phyloP scores from a whole-genome alignment of 2,888 invertebrate species.

The Caenorhabditis wallacei region DNA sequence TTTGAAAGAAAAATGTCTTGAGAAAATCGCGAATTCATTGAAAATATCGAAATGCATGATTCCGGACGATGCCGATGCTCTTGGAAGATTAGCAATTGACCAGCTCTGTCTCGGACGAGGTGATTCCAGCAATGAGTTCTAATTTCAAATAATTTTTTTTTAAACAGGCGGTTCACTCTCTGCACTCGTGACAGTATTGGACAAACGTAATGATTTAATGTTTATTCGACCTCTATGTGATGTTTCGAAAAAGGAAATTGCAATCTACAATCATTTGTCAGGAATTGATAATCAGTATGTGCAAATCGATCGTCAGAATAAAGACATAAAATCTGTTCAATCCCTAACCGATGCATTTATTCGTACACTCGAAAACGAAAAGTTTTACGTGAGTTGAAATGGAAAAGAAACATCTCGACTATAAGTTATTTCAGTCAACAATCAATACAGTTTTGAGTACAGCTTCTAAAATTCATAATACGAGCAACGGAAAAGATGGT shows the following conservation, averaged over 20 bases:
- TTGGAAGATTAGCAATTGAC: constrained; percentile 69
- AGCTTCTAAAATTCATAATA: constrained; percentile 70
- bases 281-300: constrained; percentile 58
- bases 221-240: constrained; percentile 75
- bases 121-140: constrained; percentile 17
- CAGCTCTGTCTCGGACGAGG: constrained; percentile 76
- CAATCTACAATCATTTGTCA: constrained; percentile 65
- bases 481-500: background rate
- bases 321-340: constrained; percentile 62
- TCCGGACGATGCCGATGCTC: constrained; percentile 69
- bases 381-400: constrained; percentile 55
- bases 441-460: constrained; percentile 74
- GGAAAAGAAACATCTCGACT: background rate
- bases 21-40: constrained; percentile 30
- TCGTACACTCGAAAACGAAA: constrained; percentile 64
- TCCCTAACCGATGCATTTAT: constrained; percentile 68
- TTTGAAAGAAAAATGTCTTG: constrained; percentile 59
- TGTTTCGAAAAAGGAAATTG: constrained; percentile 70
- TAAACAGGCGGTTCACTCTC: constrained; percentile 51
- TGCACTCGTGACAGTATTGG: constrained; percentile 59
- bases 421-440: constrained; percentile 70
- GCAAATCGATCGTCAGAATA: background rate
- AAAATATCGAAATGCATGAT: constrained; percentile 66
- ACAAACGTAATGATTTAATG: constrained; percentile 62
- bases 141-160: background rate